phyloP scores from a whole-genome alignment of 2,113 vertebrate genomes.

The Condylura cristata region DNA sequence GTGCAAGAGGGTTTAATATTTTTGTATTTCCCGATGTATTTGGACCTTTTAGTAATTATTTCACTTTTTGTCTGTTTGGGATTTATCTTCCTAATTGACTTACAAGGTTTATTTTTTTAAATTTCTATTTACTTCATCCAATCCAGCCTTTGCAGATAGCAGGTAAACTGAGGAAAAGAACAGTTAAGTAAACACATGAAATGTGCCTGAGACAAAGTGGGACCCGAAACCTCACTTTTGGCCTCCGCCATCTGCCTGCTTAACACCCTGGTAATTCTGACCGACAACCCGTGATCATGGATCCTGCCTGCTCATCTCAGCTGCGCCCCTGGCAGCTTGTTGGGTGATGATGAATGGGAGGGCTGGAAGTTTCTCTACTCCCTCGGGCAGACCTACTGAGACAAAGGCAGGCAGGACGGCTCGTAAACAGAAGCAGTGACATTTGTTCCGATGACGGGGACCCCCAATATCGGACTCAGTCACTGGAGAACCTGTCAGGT shows the following conservation, averaged over 20 bases:
- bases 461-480: neutral
- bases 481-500: neutral
- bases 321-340: neutral
- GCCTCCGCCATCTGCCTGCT: neutral
- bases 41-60: neutral
- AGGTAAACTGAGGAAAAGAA: neutral
- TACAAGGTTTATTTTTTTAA: neutral
- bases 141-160: neutral
- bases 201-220: neutral
- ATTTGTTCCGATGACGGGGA: too few species aligned
- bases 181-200: neutral
- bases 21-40: neutral
- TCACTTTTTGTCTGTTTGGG: neutral
- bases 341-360: neutral
- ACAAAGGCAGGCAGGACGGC: neutral
- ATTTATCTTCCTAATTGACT: neutral
- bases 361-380: neutral
- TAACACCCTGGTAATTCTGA: neutral
- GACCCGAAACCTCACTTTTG: neutral
- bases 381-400: neutral
- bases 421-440: neutral
- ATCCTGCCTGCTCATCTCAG: neutral
- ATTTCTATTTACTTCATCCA: neutral
- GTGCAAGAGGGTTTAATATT: neutral
- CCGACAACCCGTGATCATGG: neutral